Percentiles rank a stretch among this genome's conserved stretches.
Evolutionary conservation across 2,888 invertebrate species (phyloP).

Genomic region (Tipula unca): DNA sequence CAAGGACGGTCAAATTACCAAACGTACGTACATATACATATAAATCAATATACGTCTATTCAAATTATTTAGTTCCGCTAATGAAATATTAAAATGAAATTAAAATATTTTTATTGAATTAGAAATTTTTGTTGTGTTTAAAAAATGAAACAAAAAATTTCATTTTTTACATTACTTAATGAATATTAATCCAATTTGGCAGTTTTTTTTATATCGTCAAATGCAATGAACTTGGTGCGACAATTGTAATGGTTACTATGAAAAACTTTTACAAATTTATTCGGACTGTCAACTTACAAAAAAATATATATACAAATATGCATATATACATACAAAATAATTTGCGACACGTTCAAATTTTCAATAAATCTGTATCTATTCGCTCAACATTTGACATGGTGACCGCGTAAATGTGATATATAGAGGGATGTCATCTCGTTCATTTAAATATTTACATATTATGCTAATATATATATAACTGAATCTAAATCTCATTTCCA

Average conservation of each 20-base stretch:
- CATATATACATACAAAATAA: not conserved
- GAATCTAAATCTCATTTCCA: not conserved
- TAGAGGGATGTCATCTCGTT: not conserved
- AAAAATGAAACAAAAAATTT: not conserved
- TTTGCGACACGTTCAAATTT: not conserved
- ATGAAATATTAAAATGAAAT: not conserved
- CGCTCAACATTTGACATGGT: not conserved
- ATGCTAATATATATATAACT: not conserved
- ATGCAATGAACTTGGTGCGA: not conserved
- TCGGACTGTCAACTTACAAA: too few relatives aligned
- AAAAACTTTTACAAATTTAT: too few relatives aligned
- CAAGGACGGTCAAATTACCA: not conserved
- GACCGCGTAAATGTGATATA: not conserved
- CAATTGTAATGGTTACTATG: too few relatives aligned
- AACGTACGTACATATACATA: not conserved
- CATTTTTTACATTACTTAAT: not conserved
- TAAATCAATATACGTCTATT: not conserved
- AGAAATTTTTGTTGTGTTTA: not conserved
- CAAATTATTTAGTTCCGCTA: not conserved
- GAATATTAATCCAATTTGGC: not conserved
- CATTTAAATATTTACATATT: not conserved
- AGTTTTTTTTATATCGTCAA: not conserved
- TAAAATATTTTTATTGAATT: slow-evolving; percentile 14
- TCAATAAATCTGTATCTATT: not conserved
- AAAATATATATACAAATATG: too few relatives aligned